A percentile compares a stretch with the other conserved stretches of the same genome.
Evolutionary conservation across 64 coral and sea anemone species (phyloP).

Genomic region (Pocillopora damicornis): DNA sequence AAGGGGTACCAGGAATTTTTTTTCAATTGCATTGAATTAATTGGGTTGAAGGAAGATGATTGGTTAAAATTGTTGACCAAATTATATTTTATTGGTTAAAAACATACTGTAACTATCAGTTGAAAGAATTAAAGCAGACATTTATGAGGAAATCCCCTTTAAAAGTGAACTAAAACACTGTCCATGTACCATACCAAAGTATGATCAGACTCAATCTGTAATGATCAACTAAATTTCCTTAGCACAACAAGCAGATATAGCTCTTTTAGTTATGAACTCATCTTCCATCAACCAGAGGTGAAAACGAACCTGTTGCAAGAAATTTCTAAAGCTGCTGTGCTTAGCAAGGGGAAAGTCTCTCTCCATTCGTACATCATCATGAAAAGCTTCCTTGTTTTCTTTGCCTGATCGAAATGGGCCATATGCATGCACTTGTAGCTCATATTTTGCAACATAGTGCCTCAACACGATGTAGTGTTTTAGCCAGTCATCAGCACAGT

Average conservation of each 20-base stretch:
- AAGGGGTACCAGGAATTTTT: no score
- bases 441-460: slow-evolving; percentile 68
- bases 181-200: no score
- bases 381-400: slow-evolving; percentile 7
- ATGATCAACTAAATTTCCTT: neutral
- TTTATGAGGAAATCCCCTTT: no score
- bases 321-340: slow-evolving; percentile 44
- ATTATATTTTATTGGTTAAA: no score
- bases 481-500: slow-evolving; percentile 36
- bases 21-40: no score
- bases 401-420: slow-evolving; percentile 13
- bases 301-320: slow-evolving; percentile 64
- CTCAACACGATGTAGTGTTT: slow-evolving; percentile 53
- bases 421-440: slow-evolving; percentile 60
- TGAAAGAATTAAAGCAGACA: no score
- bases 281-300: slow-evolving; percentile 74
- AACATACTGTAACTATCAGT: no score
- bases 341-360: slow-evolving; percentile 39
- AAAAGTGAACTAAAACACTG: no score
- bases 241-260: slow-evolving; percentile 30
- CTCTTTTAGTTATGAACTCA: slow-evolving; percentile 46
- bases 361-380: slow-evolving; percentile 44
- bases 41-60: no score
- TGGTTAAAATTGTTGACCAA: no score
- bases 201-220: no score